Evolutionary conservation across 2,888 invertebrate genomes (phyloP).

Genomic region (Plusia festucae): DNA sequence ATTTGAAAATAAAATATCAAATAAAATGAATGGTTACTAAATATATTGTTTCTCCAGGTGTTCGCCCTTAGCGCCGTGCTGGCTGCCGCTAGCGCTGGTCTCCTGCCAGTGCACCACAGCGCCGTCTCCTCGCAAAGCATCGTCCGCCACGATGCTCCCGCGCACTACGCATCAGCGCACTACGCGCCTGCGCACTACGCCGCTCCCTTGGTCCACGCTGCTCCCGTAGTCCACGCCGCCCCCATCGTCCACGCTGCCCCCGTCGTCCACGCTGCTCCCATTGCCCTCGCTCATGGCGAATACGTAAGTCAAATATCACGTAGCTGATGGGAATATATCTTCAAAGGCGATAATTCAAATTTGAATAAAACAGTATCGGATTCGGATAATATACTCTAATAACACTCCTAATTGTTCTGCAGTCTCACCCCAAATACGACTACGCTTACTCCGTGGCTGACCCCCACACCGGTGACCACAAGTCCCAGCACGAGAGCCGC

Average conservation of each 20-base stretch:
- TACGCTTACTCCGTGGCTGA: conserved; percentile 90
- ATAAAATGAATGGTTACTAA: conserved; percentile 19
- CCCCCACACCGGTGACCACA: conserved; percentile 90
- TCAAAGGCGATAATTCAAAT: conserved; percentile 6
- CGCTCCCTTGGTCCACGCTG: conserved; percentile 71
- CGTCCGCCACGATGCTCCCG: conserved; percentile 82
- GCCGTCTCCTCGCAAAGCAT: conserved; percentile 88
- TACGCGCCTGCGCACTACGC: conserved; percentile 73
- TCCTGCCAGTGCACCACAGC: conserved; percentile 82
- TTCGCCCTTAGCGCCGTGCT: conserved; percentile 84
- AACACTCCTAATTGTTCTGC: conserved; percentile 37
- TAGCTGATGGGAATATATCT: neutral
- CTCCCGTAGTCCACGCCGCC: conserved; percentile 76
- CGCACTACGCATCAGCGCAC: conserved; percentile 77
- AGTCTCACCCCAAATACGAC: conserved; percentile 90
- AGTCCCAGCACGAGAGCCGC: conserved; percentile 90
- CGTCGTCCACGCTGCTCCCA: conserved; percentile 69
- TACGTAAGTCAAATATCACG: conserved; percentile 70
- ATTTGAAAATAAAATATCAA: conserved; percentile 17
- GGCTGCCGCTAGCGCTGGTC: conserved; percentile 88
- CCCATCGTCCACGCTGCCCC: conserved; percentile 75
- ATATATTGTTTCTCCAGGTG: conserved; percentile 68
- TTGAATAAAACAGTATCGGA: conserved; percentile 2
- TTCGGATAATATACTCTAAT: neutral
- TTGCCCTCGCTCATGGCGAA: conserved; percentile 75